Percentiles rank a stretch among this genome's conserved stretches.
phyloP scores from a whole-genome alignment of 2,113 vertebrate species.

The Percina caprodes region DNA sequence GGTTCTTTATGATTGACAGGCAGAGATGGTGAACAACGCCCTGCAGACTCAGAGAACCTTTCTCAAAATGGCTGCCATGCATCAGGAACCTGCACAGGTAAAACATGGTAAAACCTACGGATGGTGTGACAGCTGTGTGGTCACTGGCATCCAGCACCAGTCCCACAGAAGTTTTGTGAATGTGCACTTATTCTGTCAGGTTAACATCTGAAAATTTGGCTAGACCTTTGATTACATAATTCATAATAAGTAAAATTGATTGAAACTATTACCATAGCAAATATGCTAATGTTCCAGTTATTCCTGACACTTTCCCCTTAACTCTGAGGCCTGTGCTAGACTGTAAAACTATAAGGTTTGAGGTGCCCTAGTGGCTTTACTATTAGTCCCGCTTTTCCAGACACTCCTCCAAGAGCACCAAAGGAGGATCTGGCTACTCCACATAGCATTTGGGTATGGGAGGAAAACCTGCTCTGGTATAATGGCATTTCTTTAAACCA shows the following conservation, averaged over 20 bases:
- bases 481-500: too few relatives aligned
- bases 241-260: background rate
- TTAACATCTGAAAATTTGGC: background rate
- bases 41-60: conserved; percentile 92
- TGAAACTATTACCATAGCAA: background rate
- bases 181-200: background rate
- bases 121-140: background rate
- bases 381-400: too few relatives aligned
- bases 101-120: background rate
- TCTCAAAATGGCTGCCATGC: conserved; percentile 89
- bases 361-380: too few relatives aligned
- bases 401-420: too few relatives aligned
- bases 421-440: too few relatives aligned
- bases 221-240: background rate
- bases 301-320: background rate
- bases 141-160: background rate
- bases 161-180: background rate
- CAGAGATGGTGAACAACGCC: conserved; percentile 92
- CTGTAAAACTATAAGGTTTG: background rate
- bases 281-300: background rate
- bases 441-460: too few relatives aligned
- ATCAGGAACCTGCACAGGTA: conserved; percentile 95
- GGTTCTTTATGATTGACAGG: conserved; percentile 81
- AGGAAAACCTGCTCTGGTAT: too few relatives aligned
- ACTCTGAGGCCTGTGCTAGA: background rate